phyloP scores from a whole-genome alignment of 2,888 invertebrate genomes.

The Pogonocherus hispidulus region DNA sequence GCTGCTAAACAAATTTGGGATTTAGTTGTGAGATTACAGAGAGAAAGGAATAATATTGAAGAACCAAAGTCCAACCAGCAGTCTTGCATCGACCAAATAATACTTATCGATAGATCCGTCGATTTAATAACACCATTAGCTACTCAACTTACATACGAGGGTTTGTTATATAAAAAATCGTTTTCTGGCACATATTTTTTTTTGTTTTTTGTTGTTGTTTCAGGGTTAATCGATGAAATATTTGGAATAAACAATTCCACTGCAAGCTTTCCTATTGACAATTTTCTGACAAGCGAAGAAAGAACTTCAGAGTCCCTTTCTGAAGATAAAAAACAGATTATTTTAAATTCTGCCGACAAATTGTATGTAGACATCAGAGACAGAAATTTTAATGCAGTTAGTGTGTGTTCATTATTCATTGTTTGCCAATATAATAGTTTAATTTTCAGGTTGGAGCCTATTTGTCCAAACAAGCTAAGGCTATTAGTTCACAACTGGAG shows the following conservation, averaged over 20 bases:
- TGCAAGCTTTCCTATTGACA: constrained; percentile 87
- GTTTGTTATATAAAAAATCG: constrained; percentile 29
- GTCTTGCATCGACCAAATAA: constrained; percentile 83
- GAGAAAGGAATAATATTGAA: constrained; percentile 73
- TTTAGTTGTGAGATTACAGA: constrained; percentile 80
- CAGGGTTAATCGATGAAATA: constrained; percentile 91
- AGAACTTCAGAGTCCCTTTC: constrained; percentile 72
- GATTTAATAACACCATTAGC: constrained; percentile 94
- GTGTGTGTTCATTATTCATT: too few species aligned
- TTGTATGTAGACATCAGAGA: constrained; percentile 91
- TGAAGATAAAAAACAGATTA: constrained; percentile 80
- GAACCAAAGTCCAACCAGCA: constrained; percentile 53
- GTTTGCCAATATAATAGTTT: neutral
- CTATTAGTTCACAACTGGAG: constrained; percentile 87
- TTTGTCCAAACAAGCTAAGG: constrained; percentile 87
- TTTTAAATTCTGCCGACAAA: constrained; percentile 91
- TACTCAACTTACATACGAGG: constrained; percentile 97
- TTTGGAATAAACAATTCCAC: constrained; percentile 88
- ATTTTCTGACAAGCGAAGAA: constrained; percentile 81
- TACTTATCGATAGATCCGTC: constrained; percentile 90
- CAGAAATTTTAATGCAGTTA: constrained; percentile 89
- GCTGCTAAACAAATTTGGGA: constrained; percentile 93
- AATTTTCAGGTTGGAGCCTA: constrained; percentile 80
- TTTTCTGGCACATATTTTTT: neutral
- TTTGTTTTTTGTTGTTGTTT: too few species aligned